Evolutionary conservation across 2,113 vertebrate species (phyloP).

Genomic region (Struthio camelus): DNA sequence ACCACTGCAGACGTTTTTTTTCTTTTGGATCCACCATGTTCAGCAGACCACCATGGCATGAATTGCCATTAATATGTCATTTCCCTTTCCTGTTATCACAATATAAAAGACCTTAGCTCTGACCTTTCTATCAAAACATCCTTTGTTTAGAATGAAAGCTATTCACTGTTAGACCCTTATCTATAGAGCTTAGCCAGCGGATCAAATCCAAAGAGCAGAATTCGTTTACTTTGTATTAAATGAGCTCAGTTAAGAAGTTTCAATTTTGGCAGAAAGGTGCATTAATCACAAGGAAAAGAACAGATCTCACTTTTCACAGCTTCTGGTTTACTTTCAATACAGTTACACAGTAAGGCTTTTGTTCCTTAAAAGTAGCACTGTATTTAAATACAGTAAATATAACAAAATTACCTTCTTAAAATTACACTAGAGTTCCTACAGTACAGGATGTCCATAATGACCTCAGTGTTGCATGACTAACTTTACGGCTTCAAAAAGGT

Average conservation of each 20-base stretch:
- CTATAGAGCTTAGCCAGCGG: conserved; percentile 80
- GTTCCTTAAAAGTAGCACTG: conserved; percentile 81
- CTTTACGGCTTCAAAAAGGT: conserved; percentile 78
- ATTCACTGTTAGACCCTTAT: conserved; percentile 81
- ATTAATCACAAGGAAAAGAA: conserved; percentile 87
- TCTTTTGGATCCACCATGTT: conserved; percentile 57
- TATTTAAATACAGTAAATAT: conserved; percentile 90
- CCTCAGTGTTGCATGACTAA: conserved; percentile 84
- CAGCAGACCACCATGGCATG: conserved; percentile 78
- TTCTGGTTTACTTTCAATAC: conserved; percentile 83
- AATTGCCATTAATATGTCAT: conserved; percentile 84
- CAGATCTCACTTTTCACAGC: conserved; percentile 86
- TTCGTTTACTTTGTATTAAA: conserved; percentile 88
- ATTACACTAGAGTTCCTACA: conserved; percentile 81
- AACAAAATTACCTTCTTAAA: conserved; percentile 84
- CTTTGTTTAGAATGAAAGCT: conserved; percentile 86
- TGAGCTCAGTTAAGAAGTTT: conserved; percentile 84
- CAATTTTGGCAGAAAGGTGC: conserved; percentile 86
- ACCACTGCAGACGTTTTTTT: not conserved
- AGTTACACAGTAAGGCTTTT: conserved; percentile 83
- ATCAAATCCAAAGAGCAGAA: conserved; percentile 84
- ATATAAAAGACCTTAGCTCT: conserved; percentile 80
- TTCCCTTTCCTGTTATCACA: conserved; percentile 88
- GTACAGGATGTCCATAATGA: conserved; percentile 81
- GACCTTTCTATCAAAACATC: conserved; percentile 90